phyloP scores from a whole-genome alignment of 2,113 vertebrate genomes.

The Psilopsiagon aurifrons region DNA sequence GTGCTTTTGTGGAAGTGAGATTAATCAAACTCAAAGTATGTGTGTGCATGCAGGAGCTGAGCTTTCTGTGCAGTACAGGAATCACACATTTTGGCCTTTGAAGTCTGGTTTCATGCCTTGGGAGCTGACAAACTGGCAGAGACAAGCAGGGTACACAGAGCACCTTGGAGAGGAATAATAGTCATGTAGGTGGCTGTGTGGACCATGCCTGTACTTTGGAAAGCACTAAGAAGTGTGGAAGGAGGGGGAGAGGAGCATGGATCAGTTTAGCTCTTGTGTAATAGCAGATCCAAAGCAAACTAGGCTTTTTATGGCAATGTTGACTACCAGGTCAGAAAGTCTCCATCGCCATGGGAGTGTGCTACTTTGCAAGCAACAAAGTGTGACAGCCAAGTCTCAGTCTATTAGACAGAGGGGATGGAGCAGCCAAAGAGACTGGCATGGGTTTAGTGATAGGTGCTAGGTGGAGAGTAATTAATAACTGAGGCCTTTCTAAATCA shows the following conservation, averaged over 20 bases:
- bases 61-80: background rate
- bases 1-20: background rate
- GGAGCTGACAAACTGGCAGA: background rate
- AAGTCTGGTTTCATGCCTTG: background rate
- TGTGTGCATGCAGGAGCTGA: background rate
- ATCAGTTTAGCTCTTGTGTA: background rate
- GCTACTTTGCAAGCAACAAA: background rate
- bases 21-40: background rate
- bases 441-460: background rate
- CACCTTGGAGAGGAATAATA: background rate
- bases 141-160: background rate
- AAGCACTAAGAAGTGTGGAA: background rate
- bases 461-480: background rate
- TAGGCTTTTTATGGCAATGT: background rate
- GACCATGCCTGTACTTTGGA: background rate
- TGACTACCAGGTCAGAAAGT: background rate
- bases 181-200: background rate
- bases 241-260: background rate
- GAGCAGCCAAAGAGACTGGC: slow-evolving; percentile 1
- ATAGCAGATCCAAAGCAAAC: background rate
- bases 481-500: slow-evolving; percentile 46
- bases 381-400: background rate
- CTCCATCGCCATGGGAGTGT: background rate
- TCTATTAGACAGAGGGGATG: background rate
- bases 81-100: background rate